A percentile compares a stretch with the other conserved stretches of the same genome.
Conservation (phyloP, 53 echinoderm and acorn worm genomes). For the Stichopus horrens region DNA sequence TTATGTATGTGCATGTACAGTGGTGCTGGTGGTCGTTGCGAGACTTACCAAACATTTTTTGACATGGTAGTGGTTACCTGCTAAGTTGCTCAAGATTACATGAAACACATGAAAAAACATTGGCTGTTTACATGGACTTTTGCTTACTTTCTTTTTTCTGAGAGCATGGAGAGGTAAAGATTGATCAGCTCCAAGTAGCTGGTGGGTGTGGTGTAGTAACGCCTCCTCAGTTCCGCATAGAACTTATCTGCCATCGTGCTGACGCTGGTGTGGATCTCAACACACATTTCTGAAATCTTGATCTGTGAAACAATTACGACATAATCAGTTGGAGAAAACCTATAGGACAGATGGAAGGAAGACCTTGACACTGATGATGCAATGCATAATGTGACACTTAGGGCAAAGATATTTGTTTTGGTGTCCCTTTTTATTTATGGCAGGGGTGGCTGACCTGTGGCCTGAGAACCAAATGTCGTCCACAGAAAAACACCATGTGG, state of each 20-base stretch:
- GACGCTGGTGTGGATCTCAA: constrained; percentile 98
- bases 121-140: background rate
- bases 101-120: background rate
- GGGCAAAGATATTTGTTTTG: too few relatives aligned
- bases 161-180: constrained; percentile 93
- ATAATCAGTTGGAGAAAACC: too few relatives aligned
- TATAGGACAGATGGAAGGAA: too few relatives aligned
- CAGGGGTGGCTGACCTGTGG: too few relatives aligned
- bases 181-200: constrained; percentile 99
- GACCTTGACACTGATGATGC: too few relatives aligned
- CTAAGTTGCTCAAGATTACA: background rate
- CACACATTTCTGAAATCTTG: constrained; percentile 98
- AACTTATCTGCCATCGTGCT: constrained; percentile 93
- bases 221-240: constrained; percentile 87
- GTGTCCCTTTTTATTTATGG: too few relatives aligned
- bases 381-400: too few relatives aligned
- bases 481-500: too few relatives aligned
- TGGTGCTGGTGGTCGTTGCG: too few relatives aligned
- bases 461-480: too few relatives aligned
- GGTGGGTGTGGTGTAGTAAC: constrained; percentile 98
- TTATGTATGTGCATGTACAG: too few relatives aligned
- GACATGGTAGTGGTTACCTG: background rate
- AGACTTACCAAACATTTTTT: background rate
- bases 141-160: constrained; percentile 89
- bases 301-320: constrained; percentile 25